Base-by-base conservation (phyloP, 2,888 invertebrate genomes). In the Synanthedon vespiformis region DNA sequence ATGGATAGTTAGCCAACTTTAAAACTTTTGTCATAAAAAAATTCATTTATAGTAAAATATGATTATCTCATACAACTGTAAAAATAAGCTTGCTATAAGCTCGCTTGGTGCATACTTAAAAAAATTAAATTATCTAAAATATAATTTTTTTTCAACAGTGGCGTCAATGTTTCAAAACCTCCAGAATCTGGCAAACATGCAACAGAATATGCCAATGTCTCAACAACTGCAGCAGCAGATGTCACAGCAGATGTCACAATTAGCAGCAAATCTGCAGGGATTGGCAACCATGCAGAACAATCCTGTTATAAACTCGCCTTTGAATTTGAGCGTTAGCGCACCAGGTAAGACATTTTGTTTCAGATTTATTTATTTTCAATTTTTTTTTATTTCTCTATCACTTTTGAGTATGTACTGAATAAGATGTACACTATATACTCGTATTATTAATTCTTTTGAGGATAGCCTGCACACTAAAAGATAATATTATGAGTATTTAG, bases 241-340 rank as follows among this genome's bases (percentile, higher is more conserved):
- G 80, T 87, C 88, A 40, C 88, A 87, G 58, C 88, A 88, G 63
- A 87, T 88, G 87, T 81, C 85, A 8, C 88, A 88, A 60, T 72
- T 88, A 54, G 88, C 88, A 1, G 88, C 88, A 53, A 95, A 94
- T 81, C 90, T 95, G 56, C 94, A 95, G 83, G 94, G 93, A 70
- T 84, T 95, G 65, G 93, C 94, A 56, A 92, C 92, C 58, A 89
- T 94, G 78, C 92, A 92, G 64, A 91, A 92, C 61, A 89, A 89
- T 60, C 89, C 90, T 54, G 91, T 93, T 69, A 92, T 93, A 82
- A 93, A 94, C 80, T 93, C 94, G 55, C 95, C 95, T 40, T 89
- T 95, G 64, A 95, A 95, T 82, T 88, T 95, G 66, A 95, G 94
- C 77, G 93, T 95, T 65, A 93, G 92, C 68, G 88, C 86, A 11